Evolutionary conservation across 2,113 vertebrate species (phyloP), one percentile per base, ranked within the genome.

Genomic region (Herpailurus yagouaroundi): DNA sequence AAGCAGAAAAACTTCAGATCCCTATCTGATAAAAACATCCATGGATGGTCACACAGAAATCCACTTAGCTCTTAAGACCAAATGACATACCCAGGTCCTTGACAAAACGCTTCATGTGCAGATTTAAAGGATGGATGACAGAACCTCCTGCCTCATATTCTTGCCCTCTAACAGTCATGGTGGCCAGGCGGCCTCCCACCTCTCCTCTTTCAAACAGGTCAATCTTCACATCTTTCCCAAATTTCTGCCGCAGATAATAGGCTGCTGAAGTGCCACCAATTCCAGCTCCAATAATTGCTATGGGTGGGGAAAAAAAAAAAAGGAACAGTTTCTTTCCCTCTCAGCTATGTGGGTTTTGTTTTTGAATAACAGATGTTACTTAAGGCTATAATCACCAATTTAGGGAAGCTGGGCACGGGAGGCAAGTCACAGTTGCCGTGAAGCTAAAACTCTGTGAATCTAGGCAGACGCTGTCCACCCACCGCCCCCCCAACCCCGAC

Each of bases 21-120:
- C 94, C 76, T 73, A 52, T 77, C 16, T 69, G 71, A 84, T 23
- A 90, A 96, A 96, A 95, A 80, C n/a, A 95, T 55, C 71, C 38
- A 27, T 9, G 31, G 45, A 86, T 66, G 27, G 16, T 88, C 81
- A 95, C 63, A 66, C 33, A 81, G 50, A 79, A 74, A 93, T 38
- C 69, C 88, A 63, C 69, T 71, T 76, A 50, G 80, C 29, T 79
- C 66, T 33, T 33, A 69, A 92, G 10, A 36, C 4, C 73, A 96
- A 69, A 52, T 38, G 15, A 79, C 99, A 97, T 98, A 99, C 99
- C 99, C 95, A 99, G 95, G 91, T 98, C 99, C 89, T 99, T 99
- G 96, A 99, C 98, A 93, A 99, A 99, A 38, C 99, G 98, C 97
- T 99, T 99, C 99, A 99, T 99, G 97, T 99, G 99, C 50, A 99